phyloP scores from a whole-genome alignment of 2,888 invertebrate genomes.

The Eupithecia subumbrata region DNA sequence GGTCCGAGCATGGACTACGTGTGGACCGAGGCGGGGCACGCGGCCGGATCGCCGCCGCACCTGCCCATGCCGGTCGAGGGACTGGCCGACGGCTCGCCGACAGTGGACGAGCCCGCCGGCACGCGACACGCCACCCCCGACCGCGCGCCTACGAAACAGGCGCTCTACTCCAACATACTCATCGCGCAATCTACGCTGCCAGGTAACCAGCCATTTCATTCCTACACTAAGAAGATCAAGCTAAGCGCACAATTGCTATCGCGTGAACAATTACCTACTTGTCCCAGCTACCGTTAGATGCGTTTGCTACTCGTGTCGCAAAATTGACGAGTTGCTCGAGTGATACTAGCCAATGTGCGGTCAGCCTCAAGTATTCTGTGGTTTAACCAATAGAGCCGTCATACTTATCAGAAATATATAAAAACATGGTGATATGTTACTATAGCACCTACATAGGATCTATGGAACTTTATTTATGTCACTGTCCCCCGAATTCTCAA shows the following conservation, averaged over 20 bases:
- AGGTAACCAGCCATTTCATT: conserved; percentile 41
- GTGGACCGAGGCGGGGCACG: conserved; percentile 46
- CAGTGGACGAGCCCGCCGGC: conserved; percentile 27
- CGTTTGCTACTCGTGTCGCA: not conserved
- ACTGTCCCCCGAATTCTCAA: too few species aligned
- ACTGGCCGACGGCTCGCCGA: conserved; percentile 43
- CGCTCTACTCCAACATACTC: conserved; percentile 83
- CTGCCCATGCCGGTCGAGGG: conserved; percentile 44
- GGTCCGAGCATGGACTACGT: conserved; percentile 56
- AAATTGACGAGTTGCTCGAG: too few species aligned
- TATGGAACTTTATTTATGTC: too few species aligned
- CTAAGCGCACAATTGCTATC: too few species aligned
- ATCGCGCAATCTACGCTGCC: conserved; percentile 86
- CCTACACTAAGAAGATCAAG: not conserved
- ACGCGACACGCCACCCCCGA: conserved; percentile 33
- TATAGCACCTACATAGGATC: too few species aligned
- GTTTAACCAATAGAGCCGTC: too few species aligned
- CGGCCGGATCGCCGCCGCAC: conserved; percentile 43
- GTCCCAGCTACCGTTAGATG: not conserved
- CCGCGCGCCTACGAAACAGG: conserved; percentile 47
- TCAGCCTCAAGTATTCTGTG: too few species aligned
- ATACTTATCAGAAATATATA: too few species aligned
- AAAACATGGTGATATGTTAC: too few species aligned
- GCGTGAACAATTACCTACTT: too few species aligned
- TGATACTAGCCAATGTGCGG: too few species aligned